phyloP scores from a whole-genome alignment of 2,113 vertebrate species.

The Tetraodon nigroviridis region DNA sequence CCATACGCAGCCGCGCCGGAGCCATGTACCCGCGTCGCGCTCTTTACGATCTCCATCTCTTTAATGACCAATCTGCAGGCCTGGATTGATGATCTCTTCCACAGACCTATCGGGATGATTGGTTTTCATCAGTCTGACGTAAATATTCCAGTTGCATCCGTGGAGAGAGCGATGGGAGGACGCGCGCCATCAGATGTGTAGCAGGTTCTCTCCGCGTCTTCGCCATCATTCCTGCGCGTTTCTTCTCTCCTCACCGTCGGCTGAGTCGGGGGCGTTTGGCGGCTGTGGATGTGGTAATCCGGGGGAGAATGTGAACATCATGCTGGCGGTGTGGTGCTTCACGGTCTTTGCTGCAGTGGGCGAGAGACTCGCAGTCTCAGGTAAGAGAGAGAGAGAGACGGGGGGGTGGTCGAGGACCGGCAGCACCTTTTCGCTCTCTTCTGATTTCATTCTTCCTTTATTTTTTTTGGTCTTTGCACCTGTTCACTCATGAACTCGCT shows the following conservation, averaged over 20 bases:
- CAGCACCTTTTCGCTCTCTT: constrained; percentile 40
- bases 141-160: constrained; percentile 24
- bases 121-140: constrained; percentile 35
- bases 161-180: constrained; percentile 41
- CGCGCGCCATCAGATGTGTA: constrained; percentile 58
- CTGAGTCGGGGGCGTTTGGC: constrained; percentile 33
- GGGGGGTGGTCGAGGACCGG: constrained; percentile 9
- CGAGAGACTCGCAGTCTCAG: constrained; percentile 74
- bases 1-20: constrained; percentile 40
- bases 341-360: constrained; percentile 77
- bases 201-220: constrained; percentile 36
- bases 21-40: constrained; percentile 45
- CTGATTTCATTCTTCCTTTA: too few relatives aligned
- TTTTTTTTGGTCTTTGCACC: background rate
- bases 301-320: constrained; percentile 78
- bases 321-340: constrained; percentile 77
- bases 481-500: constrained; percentile 20
- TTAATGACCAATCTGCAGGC: constrained; percentile 26
- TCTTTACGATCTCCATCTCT: constrained; percentile 23
- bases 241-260: constrained; percentile 1
- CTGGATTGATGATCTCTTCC: constrained; percentile 35
- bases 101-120: constrained; percentile 4
- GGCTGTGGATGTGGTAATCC: constrained; percentile 65
- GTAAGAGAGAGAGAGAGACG: constrained; percentile 69
- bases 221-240: constrained; percentile 28